Evolutionary conservation across 2,797 vertebrate species (phyloP).

Genomic region (Peromyscus aztecus): DNA sequence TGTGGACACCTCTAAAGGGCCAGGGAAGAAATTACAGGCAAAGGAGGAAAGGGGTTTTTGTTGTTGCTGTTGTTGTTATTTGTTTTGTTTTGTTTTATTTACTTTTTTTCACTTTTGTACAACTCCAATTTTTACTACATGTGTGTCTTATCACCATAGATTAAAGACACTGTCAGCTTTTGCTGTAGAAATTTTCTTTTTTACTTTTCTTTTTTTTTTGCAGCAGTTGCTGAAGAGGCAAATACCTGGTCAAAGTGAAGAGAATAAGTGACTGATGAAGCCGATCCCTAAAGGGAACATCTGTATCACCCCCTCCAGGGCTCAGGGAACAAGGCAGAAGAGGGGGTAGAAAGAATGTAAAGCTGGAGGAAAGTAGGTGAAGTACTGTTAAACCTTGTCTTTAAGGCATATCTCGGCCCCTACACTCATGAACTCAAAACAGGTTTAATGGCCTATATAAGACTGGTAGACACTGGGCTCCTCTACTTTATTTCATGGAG

Average conservation of each 20-base stretch:
- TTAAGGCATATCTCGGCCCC: not conserved
- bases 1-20: not conserved
- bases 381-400: not conserved
- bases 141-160: not conserved
- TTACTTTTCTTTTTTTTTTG: not conserved
- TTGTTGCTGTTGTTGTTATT: not conserved
- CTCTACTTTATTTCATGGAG: not conserved
- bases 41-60: not conserved
- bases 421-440: not conserved
- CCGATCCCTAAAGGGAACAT: not conserved
- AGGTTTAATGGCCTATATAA: not conserved
- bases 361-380: not conserved
- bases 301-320: not conserved
- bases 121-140: not conserved
- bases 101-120: constrained; percentile 25
- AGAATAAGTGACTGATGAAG: not conserved
- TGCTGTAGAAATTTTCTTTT: not conserved
- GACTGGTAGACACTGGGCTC: not conserved
- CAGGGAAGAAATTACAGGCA: not conserved
- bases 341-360: not conserved
- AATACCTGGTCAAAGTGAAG: not conserved
- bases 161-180: not conserved
- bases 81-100: not conserved
- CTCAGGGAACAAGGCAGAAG: not conserved
- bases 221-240: not conserved